phyloP scores from a whole-genome alignment of 2,888 invertebrate species.

The Lasioglossum figueresi region DNA sequence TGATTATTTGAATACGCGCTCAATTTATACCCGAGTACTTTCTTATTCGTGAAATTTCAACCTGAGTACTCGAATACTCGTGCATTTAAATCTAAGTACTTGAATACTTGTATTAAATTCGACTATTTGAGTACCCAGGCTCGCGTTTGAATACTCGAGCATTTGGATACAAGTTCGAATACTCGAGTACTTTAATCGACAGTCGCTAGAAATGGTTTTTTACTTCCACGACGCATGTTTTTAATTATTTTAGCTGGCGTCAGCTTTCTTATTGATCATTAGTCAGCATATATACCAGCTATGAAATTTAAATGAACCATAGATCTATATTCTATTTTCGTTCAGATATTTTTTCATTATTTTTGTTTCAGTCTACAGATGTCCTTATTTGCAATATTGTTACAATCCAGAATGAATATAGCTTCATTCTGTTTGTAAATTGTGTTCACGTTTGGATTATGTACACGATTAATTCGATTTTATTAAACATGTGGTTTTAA shows the following conservation, averaged over 20 bases:
- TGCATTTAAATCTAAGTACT: background rate
- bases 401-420: background rate
- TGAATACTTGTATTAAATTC: background rate
- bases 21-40: background rate
- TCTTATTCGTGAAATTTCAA: no score
- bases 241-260: background rate
- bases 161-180: background rate
- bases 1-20: background rate
- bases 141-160: background rate
- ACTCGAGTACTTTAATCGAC: background rate
- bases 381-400: background rate
- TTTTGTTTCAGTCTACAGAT: background rate
- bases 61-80: background rate
- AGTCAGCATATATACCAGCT: background rate
- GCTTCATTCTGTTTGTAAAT: background rate
- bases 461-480: constrained; percentile 3
- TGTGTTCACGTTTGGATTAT: background rate
- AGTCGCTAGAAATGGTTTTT: background rate
- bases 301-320: background rate
- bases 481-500: background rate
- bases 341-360: background rate
- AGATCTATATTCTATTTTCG: background rate
- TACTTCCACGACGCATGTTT: background rate
- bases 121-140: background rate
- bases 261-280: background rate